Percentiles rank a stretch among this genome's conserved stretches.
phyloP scores from a whole-genome alignment of 1,140 invertebrate genomes.

The Yoshiicerus persimilis region DNA sequence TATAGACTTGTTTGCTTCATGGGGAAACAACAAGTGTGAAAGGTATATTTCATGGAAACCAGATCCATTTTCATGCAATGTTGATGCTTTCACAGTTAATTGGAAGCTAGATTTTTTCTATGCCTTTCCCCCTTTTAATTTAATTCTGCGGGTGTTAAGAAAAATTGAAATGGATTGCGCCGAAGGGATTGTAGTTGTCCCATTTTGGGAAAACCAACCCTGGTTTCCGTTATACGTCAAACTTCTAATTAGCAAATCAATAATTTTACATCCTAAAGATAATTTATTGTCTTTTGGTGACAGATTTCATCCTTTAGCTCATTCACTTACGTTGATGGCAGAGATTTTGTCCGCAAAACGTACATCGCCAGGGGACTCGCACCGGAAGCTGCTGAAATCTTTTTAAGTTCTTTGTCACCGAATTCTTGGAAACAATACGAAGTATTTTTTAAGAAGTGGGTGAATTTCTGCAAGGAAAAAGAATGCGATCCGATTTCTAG shows the following conservation, averaged over 20 bases:
- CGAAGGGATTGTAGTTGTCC: slow-evolving; percentile 25
- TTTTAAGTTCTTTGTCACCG: background rate
- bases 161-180: slow-evolving; percentile 7
- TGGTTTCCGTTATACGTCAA: slow-evolving; percentile 7
- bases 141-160: background rate
- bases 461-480: background rate
- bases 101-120: slow-evolving; percentile 10
- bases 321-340: background rate
- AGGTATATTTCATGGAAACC: background rate
- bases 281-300: background rate
- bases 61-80: background rate
- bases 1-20: slow-evolving; percentile 27
- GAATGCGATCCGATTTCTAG: background rate
- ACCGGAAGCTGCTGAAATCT: background rate
- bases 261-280: background rate
- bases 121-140: slow-evolving; percentile 14
- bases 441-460: background rate
- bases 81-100: slow-evolving; percentile 4
- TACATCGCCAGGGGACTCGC: background rate
- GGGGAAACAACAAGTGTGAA: background rate
- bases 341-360: background rate
- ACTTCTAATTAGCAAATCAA: background rate
- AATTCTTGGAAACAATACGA: background rate
- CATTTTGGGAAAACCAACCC: slow-evolving; percentile 23
- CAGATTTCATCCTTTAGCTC: background rate